Evolutionary conservation across 2,113 vertebrate species (phyloP).

Genomic region (Hippolais icterina): DNA sequence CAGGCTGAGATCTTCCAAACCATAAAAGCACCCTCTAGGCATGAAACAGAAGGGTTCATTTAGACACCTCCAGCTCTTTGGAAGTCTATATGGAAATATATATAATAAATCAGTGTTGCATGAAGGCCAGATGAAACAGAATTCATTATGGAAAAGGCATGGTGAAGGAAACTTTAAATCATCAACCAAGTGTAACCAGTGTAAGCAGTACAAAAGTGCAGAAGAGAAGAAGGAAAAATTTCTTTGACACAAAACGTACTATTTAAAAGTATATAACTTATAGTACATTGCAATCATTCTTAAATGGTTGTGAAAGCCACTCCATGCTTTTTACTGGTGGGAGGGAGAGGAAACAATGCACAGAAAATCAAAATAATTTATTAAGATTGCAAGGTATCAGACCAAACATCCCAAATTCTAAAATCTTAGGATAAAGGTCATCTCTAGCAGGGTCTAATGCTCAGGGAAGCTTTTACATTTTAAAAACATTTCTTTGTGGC

Average conservation of each 20-base stretch:
- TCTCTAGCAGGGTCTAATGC: neutral
- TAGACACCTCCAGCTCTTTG: neutral
- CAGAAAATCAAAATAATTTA: neutral
- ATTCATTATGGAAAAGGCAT: neutral
- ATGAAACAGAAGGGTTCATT: neutral
- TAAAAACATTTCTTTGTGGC: neutral
- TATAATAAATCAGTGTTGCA: neutral
- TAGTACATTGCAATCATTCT: neutral
- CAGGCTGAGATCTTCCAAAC: neutral
- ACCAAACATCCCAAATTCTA: neutral
- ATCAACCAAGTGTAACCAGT: neutral
- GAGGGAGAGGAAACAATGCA: neutral
- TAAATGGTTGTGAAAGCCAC: neutral
- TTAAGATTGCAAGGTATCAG: neutral
- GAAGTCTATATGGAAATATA: neutral
- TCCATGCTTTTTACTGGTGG: neutral
- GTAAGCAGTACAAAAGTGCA: neutral
- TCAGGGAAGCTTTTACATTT: neutral
- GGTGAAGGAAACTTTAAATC: neutral
- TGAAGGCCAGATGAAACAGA: neutral
- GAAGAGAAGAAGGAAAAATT: neutral
- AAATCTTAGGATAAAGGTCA: neutral
- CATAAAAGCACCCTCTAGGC: neutral
- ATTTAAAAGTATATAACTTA: neutral
- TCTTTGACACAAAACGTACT: neutral